Evolutionary conservation across 1,140 invertebrate species (phyloP).

Genomic region (Acyrthosiphon pisum): DNA sequence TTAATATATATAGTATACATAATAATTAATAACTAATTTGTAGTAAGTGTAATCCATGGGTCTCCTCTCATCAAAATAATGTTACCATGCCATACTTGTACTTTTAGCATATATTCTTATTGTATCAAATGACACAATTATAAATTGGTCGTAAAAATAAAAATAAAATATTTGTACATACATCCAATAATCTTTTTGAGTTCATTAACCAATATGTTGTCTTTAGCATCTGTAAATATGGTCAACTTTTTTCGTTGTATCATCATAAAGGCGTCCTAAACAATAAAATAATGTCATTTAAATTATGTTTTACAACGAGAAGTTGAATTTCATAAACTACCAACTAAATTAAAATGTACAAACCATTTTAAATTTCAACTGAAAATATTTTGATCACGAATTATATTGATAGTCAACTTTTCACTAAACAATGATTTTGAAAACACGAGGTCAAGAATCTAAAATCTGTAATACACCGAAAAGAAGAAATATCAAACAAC

Average conservation of each 20-base stretch:
- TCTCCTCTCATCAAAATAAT: too few relatives aligned
- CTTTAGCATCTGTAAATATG: constrained; percentile 98
- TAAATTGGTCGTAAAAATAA: too few relatives aligned
- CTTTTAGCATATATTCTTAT: too few relatives aligned
- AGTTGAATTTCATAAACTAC: neutral
- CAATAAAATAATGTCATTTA: constrained; percentile 40
- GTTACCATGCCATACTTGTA: too few relatives aligned
- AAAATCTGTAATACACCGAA: neutral
- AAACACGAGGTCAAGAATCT: neutral
- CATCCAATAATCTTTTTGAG: constrained; percentile 97
- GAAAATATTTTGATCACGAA: neutral
- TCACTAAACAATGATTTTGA: neutral
- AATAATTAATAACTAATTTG: too few relatives aligned
- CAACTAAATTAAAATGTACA: neutral
- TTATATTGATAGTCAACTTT: neutral
- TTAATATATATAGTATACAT: too few relatives aligned
- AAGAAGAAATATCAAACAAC: neutral
- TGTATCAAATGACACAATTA: too few relatives aligned
- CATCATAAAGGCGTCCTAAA: constrained; percentile 95
- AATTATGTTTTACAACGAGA: neutral
- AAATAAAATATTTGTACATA: constrained; percentile 62
- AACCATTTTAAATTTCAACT: neutral
- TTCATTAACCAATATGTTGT: constrained; percentile 90
- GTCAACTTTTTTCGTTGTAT: constrained; percentile 95
- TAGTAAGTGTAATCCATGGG: too few relatives aligned